Percentiles rank a stretch among this genome's conserved stretches.
These are phyloP conservation scores for Cranoglanis bouderius DNA, from an alignment of 2,113 vertebrate genomes.

Conservation along the genomic window DNA sequence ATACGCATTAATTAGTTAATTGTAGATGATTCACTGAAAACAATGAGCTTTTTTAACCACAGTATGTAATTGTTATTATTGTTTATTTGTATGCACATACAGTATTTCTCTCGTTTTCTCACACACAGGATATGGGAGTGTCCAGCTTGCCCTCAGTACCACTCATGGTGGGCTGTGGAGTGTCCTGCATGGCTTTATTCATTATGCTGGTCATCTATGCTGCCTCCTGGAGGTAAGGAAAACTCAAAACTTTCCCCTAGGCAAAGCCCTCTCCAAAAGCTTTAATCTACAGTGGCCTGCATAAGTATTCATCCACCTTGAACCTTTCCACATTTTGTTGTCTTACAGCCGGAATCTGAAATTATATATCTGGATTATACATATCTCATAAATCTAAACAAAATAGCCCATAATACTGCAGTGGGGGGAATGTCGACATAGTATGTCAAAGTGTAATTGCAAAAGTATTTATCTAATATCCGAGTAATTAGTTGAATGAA, in stretches of 20 bases:
- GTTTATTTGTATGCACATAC: background rate
- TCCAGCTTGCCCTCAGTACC: slow-evolving; percentile 88
- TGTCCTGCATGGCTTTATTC: slow-evolving; percentile 93
- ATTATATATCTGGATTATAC: background rate
- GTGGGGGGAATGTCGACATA: background rate
- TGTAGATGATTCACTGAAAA: background rate
- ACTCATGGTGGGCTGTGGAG: slow-evolving; percentile 93
- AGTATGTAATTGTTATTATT: background rate
- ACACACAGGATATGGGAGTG: slow-evolving; percentile 84
- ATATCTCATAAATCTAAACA: background rate
- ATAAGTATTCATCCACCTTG: too few relatives aligned
- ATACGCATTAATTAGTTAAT: background rate
- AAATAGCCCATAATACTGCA: too few relatives aligned
- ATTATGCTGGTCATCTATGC: slow-evolving; percentile 93
- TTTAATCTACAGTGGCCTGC: background rate
- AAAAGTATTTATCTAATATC: background rate
- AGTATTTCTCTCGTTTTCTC: slow-evolving; percentile 26
- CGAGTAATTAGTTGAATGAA: background rate
- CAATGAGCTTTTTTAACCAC: background rate
- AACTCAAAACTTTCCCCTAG: background rate
- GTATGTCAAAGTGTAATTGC: background rate
- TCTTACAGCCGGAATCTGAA: background rate
- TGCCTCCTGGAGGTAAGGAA: slow-evolving; percentile 92
- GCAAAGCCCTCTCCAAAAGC: background rate
- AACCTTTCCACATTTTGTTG: background rate